A percentile compares a stretch with the other conserved stretches of the same genome.
Conservation (phyloP, 1,140 invertebrate genomes). For the Papilio polytes region DNA sequence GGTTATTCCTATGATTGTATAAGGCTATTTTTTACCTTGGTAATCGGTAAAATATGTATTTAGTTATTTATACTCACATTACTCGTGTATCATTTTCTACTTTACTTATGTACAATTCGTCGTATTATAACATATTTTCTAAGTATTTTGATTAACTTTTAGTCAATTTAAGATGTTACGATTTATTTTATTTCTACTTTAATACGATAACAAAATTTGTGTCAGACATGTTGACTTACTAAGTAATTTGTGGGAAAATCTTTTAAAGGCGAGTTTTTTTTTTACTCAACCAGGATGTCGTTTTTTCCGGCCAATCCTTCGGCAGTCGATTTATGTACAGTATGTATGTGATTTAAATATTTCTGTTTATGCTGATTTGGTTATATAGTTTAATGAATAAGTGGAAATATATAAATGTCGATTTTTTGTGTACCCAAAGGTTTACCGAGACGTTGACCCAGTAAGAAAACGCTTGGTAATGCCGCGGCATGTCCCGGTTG, state of each 20-base stretch:
- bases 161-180: too few species aligned
- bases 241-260: conserved; percentile 13
- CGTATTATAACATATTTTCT: too few species aligned
- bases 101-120: neutral
- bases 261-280: conserved; percentile 17
- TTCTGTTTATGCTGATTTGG: conserved; percentile 3
- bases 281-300: neutral
- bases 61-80: neutral
- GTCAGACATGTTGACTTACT: neutral
- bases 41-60: neutral
- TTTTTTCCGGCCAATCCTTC: neutral
- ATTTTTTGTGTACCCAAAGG: conserved; percentile 53
- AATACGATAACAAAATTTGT: neutral
- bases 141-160: too few species aligned
- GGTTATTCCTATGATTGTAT: conserved; percentile 9
- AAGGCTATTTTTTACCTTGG: neutral
- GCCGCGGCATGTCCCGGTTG: conserved; percentile 58
- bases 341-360: conserved; percentile 30
- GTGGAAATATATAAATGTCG: conserved; percentile 50
- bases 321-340: conserved; percentile 7
- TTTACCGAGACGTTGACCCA: conserved; percentile 68
- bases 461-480: conserved; percentile 57
- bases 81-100: neutral
- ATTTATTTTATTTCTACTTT: neutral
- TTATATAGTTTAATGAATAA: conserved; percentile 51